Base-by-base conservation (phyloP, 2,113 vertebrate species). In the Hucho hucho region DNA sequence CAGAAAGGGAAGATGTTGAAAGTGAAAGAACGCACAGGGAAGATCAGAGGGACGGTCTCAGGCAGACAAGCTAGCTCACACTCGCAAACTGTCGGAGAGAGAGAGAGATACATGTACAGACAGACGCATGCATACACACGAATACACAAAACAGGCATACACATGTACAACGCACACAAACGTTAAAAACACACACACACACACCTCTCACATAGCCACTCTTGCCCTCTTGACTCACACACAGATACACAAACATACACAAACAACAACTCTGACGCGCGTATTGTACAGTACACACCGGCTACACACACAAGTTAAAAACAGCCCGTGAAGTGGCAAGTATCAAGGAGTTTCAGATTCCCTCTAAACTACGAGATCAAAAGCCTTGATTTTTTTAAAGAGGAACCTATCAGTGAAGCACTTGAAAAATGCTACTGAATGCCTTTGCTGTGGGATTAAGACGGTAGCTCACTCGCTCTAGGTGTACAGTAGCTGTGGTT, bases 1-100 rank as follows among this genome's bases (percentile, higher is more conserved):
- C 97, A 98, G 96, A 99, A 98, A 98, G 96, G 92, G 91, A 95
- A 95, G 94, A 98, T 97, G 96, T 97, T 98, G 95, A 98, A 98
- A 98, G 96, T 97, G 91, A 95, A 96, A 95, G 92, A 95, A 93
- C 72, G 92, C 90, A 89, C 89, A 89, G 87, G 81, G 84, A 93
- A 95, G 94, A 96, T 96, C 94, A 96, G 94, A 96, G 91, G 88
- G 88, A 88, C 77, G 85, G 92, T 94, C 91, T 93, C 91, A 90
- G 90, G 78, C 86, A 89, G 92, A 91, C 90, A 87, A 89, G 90
- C 91, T 88, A 75, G 75, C 72, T 25, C 26, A 43, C 56, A 73
- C 74, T 69, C 26, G 13, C 28, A 43, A 2, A 43, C 9, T 43
- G 37, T 43, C 9, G 9, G 37, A 43, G 37, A 43, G 37, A 43